These are phyloP conservation scores for Leptinotarsa juncta DNA, from an alignment of 2,888 invertebrate genomes.

Conservation along the genomic window DNA sequence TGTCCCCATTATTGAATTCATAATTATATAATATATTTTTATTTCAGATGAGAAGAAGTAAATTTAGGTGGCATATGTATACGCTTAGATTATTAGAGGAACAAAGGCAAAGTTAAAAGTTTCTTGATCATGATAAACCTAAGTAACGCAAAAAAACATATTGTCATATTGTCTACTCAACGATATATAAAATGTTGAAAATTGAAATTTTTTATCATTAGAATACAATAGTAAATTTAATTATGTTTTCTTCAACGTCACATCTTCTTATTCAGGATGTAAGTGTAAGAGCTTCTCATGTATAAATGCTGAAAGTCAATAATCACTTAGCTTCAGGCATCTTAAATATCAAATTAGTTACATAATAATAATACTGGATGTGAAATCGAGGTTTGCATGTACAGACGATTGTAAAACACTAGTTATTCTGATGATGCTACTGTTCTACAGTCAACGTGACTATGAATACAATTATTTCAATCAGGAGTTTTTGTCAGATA, in stretches of 20 bases:
- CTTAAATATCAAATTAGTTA: slow-evolving; percentile 32
- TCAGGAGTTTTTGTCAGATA: background rate
- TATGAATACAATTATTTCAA: background rate
- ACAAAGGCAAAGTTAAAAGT: too few species aligned
- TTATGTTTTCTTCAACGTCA: background rate
- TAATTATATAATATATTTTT: background rate
- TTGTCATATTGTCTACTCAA: too few species aligned
- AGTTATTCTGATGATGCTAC: background rate
- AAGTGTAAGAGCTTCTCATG: slow-evolving; percentile 12
- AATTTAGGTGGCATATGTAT: too few species aligned
- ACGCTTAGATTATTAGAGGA: too few species aligned
- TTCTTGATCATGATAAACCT: too few species aligned
- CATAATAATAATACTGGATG: slow-evolving; percentile 26
- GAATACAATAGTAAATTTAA: background rate
- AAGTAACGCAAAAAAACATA: too few species aligned
- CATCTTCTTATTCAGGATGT: background rate
- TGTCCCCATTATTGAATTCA: background rate
- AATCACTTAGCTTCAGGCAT: slow-evolving; percentile 1
- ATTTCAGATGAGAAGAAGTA: too few species aligned
- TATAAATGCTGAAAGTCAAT: background rate
- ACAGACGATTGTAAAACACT: slow-evolving; percentile 14
- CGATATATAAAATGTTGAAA: background rate
- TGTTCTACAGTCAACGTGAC: background rate
- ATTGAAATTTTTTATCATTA: background rate
- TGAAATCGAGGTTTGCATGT: slow-evolving; percentile 40